These are phyloP conservation scores for Podarcis siculus DNA, from an alignment of 2,797 vertebrate species.

Conservation along the genomic window DNA sequence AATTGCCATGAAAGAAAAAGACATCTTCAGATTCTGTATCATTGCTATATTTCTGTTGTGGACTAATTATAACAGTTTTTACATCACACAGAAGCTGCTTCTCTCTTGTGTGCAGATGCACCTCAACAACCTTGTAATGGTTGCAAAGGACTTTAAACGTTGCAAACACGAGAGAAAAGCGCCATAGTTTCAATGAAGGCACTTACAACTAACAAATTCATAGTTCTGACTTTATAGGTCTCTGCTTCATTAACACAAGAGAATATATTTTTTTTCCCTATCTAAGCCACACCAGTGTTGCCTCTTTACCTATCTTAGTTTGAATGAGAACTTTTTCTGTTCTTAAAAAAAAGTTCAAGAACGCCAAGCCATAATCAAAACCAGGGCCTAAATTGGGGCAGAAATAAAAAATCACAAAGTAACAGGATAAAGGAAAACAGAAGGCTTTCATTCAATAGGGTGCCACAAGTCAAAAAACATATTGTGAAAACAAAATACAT, in stretches of 20 bases:
- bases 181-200: neutral
- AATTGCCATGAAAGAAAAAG: neutral
- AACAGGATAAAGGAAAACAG: neutral
- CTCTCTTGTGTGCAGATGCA: neutral
- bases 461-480: neutral
- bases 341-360: neutral
- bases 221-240: neutral
- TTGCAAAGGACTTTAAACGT: neutral
- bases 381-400: no score
- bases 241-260: neutral
- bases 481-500: neutral
- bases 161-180: neutral
- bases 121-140: neutral
- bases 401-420: neutral
- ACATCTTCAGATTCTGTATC: neutral
- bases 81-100: neutral
- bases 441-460: neutral
- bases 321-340: neutral
- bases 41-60: neutral
- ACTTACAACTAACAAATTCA: neutral
- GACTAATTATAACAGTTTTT: neutral
- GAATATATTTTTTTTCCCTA: neutral
- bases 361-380: neutral
- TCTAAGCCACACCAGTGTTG: neutral
- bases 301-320: neutral